These are phyloP conservation scores for Strigamia transsilvanica DNA, from an alignment of 2,888 invertebrate genomes.

Conservation along the genomic window DNA sequence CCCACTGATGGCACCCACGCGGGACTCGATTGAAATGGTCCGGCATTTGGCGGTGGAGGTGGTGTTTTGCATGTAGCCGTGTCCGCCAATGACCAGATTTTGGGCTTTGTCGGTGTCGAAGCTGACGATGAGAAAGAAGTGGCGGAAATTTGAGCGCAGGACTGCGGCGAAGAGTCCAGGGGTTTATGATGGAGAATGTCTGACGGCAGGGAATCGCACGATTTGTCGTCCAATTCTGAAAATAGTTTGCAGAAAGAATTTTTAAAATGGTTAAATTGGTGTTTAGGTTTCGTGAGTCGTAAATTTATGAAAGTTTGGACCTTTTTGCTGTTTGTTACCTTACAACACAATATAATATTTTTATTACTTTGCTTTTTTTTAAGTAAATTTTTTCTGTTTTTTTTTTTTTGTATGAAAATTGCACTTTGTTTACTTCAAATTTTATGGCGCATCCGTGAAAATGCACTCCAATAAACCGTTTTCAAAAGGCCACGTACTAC, in stretches of 20 bases:
- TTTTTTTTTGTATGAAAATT: neutral
- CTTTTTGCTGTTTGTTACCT: neutral
- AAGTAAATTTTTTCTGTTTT: neutral
- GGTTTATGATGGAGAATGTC: slow-evolving; percentile 56
- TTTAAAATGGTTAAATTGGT: neutral
- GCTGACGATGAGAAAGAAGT: slow-evolving; percentile 60
- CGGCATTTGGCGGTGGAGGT: slow-evolving; percentile 70
- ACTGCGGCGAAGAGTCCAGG: slow-evolving; percentile 60
- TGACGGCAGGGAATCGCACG: slow-evolving; percentile 56
- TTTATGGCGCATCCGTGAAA: slow-evolving; percentile 1
- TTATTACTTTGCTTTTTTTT: neutral
- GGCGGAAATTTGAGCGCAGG: slow-evolving; percentile 60
- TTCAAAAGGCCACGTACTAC: neutral
- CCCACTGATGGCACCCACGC: slow-evolving; percentile 52
- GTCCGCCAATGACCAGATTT: slow-evolving; percentile 94
- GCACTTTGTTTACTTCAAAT: neutral
- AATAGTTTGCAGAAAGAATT: neutral
- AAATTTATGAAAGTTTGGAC: neutral
- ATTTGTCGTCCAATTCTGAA: slow-evolving; percentile 14
- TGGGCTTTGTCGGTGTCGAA: slow-evolving; percentile 76
- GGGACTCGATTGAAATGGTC: slow-evolving; percentile 53
- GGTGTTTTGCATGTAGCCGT: slow-evolving; percentile 94
- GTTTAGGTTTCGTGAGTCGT: neutral
- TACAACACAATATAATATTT: slow-evolving; percentile 4
- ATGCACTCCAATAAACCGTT: neutral